These are phyloP conservation scores for Aethina tumida DNA, from an alignment of 1,140 invertebrate genomes.

Conservation along the genomic window DNA sequence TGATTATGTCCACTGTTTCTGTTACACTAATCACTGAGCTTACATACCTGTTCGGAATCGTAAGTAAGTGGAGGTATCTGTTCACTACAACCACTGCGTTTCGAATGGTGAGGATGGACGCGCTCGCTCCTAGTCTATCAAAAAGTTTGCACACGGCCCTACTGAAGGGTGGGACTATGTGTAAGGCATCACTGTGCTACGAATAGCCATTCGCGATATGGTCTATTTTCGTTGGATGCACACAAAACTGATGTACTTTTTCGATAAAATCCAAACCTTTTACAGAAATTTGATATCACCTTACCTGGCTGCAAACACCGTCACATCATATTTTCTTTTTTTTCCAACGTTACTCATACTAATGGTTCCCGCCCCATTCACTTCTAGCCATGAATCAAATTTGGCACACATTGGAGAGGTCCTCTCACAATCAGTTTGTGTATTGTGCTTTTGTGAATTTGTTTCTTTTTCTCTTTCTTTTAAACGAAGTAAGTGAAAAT, in stretches of 20 bases:
- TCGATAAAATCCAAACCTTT: slow-evolving; percentile 32
- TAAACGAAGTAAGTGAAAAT: too few species aligned
- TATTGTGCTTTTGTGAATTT: too few species aligned
- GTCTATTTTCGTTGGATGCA: slow-evolving; percentile 32
- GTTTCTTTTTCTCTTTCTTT: too few species aligned
- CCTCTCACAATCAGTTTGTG: too few species aligned
- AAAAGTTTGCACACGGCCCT: slow-evolving; percentile 36
- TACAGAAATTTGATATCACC: slow-evolving; percentile 31
- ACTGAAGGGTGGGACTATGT: slow-evolving; percentile 22
- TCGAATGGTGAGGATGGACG: slow-evolving; percentile 29
- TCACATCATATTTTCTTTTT: too few species aligned
- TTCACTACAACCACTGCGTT: slow-evolving; percentile 37
- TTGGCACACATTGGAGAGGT: too few species aligned
- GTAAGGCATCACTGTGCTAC: slow-evolving; percentile 16
- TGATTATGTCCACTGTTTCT: neutral
- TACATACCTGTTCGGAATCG: slow-evolving; percentile 34
- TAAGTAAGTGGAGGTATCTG: slow-evolving; percentile 30
- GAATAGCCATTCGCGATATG: slow-evolving; percentile 28
- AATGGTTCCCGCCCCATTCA: too few species aligned
- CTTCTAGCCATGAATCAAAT: too few species aligned
- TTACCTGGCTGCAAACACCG: slow-evolving; percentile 16
- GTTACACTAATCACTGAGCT: neutral
- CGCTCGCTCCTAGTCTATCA: slow-evolving; percentile 33
- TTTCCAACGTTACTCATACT: too few species aligned
- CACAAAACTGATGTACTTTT: slow-evolving; percentile 26